Percentiles rank a stretch among this genome's conserved stretches.
Conservation (phyloP, 2,113 vertebrate genomes). For the Campylomormyrus tamandua region DNA sequence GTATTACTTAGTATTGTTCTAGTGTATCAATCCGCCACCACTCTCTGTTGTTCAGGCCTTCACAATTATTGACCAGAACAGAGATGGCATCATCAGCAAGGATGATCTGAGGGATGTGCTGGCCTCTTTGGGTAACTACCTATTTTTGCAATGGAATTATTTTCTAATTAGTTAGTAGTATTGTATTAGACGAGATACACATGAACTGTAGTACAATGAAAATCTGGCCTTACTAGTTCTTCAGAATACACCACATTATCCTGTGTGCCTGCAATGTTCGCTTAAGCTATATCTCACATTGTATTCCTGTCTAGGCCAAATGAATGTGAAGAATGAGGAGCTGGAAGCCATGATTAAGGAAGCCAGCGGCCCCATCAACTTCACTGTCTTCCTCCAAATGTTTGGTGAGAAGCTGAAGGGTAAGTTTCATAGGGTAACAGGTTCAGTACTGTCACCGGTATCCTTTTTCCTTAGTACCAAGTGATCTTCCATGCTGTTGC, state of each 20-base stretch:
- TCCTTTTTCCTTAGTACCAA: background rate
- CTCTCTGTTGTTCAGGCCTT: conserved; percentile 65
- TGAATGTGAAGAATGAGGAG: conserved; percentile 86
- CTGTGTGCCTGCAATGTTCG: background rate
- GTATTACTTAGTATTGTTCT: background rate
- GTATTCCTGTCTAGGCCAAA: conserved; percentile 52
- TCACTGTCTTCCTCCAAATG: conserved; percentile 89
- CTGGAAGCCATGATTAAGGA: conserved; percentile 87
- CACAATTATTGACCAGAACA: conserved; percentile 90
- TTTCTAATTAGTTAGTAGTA: background rate
- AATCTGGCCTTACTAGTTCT: background rate
- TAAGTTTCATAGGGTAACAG: conserved; percentile 35
- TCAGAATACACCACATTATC: background rate
- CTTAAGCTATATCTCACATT: background rate
- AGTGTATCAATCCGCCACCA: background rate
- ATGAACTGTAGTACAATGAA: background rate
- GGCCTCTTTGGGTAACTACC: conserved; percentile 69
- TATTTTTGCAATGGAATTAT: background rate
- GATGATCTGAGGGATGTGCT: conserved; percentile 82
- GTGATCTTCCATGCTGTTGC: background rate
- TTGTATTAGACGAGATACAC: background rate
- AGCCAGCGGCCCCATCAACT: conserved; percentile 86
- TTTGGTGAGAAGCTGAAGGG: conserved; percentile 94
- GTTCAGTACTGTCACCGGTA: background rate
- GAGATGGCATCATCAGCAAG: conserved; percentile 87